phyloP scores from a whole-genome alignment of 1,140 invertebrate genomes.

The Brachionus rotundiformis region DNA sequence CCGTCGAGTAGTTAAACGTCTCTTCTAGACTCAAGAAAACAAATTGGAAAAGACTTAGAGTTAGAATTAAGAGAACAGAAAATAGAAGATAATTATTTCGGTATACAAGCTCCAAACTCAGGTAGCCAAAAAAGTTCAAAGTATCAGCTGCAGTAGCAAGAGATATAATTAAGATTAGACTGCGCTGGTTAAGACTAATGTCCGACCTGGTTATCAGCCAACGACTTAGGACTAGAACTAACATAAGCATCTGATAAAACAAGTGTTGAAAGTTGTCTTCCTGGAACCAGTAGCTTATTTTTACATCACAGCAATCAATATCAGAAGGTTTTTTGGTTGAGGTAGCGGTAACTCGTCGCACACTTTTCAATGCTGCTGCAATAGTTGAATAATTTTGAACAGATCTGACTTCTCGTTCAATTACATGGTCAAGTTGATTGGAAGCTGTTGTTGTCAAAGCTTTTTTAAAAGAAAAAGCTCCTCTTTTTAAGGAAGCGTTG shows the following conservation, averaged over 20 bases:
- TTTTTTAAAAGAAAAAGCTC: not conserved
- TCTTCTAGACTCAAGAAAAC: constrained; percentile 38
- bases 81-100: constrained; percentile 27
- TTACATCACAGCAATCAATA: constrained; percentile 41
- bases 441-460: not conserved
- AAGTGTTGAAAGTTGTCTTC: constrained; percentile 48
- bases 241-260: constrained; percentile 25
- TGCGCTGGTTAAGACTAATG: constrained; percentile 24
- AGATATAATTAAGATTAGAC: constrained; percentile 40
- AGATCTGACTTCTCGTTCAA: not conserved
- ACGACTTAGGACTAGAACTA: constrained; percentile 19
- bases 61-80: constrained; percentile 7
- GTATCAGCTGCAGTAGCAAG: constrained; percentile 47
- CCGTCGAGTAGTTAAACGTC: not conserved
- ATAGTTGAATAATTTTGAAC: constrained; percentile 11
- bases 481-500: not conserved
- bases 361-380: not conserved
- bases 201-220: constrained; percentile 41
- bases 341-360: not conserved
- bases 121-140: constrained; percentile 39
- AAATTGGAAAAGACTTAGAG: constrained; percentile 38
- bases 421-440: not conserved
- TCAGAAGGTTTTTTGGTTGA: not conserved
- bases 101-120: constrained; percentile 37
- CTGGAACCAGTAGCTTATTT: constrained; percentile 40